These are phyloP conservation scores for Auanema freiburgensis DNA, from an alignment of 2,888 invertebrate genomes.

Conservation along the genomic window DNA sequence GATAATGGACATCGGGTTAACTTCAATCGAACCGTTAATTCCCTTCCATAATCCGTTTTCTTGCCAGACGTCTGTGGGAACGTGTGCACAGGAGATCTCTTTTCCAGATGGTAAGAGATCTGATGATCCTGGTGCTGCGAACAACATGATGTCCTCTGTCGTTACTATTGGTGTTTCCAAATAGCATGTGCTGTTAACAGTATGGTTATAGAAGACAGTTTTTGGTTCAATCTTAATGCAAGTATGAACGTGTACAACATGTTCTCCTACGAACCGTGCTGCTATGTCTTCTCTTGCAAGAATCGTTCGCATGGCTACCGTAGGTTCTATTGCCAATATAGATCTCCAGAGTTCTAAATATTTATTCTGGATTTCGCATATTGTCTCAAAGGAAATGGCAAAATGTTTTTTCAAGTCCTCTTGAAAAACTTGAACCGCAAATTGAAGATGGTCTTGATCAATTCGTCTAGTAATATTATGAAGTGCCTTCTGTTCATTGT, in stretches of 20 bases:
- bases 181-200: constrained; percentile 21
- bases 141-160: neutral
- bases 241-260: constrained; percentile 13
- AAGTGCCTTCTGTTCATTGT: too few species aligned
- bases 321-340: constrained; percentile 23
- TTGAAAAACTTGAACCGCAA: too few species aligned
- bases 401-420: too few species aligned
- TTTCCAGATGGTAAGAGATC: neutral
- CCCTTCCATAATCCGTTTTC: neutral
- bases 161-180: constrained; percentile 20
- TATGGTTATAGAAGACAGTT: constrained; percentile 12
- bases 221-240: constrained; percentile 10
- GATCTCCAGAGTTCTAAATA: constrained; percentile 19
- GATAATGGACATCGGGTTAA: neutral
- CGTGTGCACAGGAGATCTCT: neutral
- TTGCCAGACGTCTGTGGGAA: neutral
- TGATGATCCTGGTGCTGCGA: constrained; percentile 4
- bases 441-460: too few species aligned
- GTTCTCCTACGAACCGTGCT: constrained; percentile 20
- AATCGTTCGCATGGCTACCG: constrained; percentile 23
- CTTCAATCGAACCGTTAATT: neutral
- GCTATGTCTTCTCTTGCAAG: constrained; percentile 24
- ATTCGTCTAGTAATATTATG: too few species aligned
- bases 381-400: neutral
- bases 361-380: constrained; percentile 21